Percentiles rank a stretch among this genome's conserved stretches.
These are phyloP conservation scores for Microchrysa polita DNA, from an alignment of 2,888 invertebrate species.

Conservation along the genomic window DNA sequence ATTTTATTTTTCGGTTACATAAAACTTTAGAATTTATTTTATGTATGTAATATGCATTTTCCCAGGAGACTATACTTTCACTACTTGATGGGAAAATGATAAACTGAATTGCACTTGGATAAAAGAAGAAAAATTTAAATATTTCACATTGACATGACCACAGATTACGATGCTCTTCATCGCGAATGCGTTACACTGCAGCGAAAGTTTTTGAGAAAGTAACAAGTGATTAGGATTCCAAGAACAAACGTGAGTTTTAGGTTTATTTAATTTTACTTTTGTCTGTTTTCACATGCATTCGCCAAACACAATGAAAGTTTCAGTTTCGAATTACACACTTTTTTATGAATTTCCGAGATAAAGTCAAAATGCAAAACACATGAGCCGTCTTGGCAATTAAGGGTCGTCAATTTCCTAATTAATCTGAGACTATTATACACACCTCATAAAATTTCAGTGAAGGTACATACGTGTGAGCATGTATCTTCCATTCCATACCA, in stretches of 20 bases:
- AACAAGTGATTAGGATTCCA: conserved; percentile 29
- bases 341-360: not conserved
- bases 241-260: conserved; percentile 20
- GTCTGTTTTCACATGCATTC: not conserved
- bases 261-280: not conserved
- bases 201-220: conserved; percentile 31
- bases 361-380: conserved; percentile 18
- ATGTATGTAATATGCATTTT: too few species aligned
- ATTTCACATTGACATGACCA: conserved; percentile 10
- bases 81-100: too few species aligned
- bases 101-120: not conserved
- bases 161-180: conserved; percentile 13
- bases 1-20: too few species aligned
- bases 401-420: conserved; percentile 32
- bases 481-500: too few species aligned
- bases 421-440: conserved; percentile 20
- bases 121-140: conserved; percentile 23
- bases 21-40: too few species aligned
- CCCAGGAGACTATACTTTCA: too few species aligned
- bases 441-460: not conserved
- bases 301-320: not conserved
- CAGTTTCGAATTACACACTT: not conserved
- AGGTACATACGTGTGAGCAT: too few species aligned
- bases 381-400: conserved; percentile 10
- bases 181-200: conserved; percentile 6